Percentiles rank a stretch among this genome's conserved stretches.
Evolutionary conservation across 1,140 invertebrate species (phyloP).

Genomic region (Ips nitidus): DNA sequence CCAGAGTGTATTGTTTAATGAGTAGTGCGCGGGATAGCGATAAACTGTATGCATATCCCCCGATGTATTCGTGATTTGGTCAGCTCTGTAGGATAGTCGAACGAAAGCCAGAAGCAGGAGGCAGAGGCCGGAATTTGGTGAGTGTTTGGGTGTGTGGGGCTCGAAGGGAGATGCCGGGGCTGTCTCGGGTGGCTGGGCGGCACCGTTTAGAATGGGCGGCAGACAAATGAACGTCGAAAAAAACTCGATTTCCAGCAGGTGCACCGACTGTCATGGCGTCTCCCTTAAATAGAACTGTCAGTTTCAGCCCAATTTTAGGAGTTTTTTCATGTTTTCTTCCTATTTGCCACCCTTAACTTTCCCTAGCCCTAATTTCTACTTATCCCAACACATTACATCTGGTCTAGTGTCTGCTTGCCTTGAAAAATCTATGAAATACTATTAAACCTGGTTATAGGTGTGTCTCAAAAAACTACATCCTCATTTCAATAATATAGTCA

Average conservation of each 20-base stretch:
- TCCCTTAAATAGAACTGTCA: slow-evolving; percentile 36
- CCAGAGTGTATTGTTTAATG: slow-evolving; percentile 40
- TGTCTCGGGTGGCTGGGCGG: no score
- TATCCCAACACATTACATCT: no score
- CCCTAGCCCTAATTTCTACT: no score
- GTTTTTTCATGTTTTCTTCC: slow-evolving; percentile 18
- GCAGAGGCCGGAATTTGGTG: slow-evolving; percentile 23
- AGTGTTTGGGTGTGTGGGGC: slow-evolving; percentile 3
- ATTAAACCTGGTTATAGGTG: slow-evolving; percentile 33
- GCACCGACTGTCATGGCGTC: slow-evolving; percentile 47
- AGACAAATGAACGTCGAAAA: slow-evolving; percentile 22
- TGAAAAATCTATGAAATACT: no score
- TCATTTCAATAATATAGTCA: not conserved
- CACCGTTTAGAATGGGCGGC: not conserved
- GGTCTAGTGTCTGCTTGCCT: no score
- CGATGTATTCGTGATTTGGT: slow-evolving; percentile 49
- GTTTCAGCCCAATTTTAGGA: slow-evolving; percentile 39
- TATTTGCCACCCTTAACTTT: no score
- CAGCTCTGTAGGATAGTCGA: slow-evolving; percentile 38
- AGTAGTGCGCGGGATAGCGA: slow-evolving; percentile 41
- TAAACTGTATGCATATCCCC: slow-evolving; percentile 46
- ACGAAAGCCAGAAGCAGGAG: slow-evolving; percentile 33
- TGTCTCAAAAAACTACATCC: slow-evolving; percentile 41
- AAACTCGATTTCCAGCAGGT: slow-evolving; percentile 42
- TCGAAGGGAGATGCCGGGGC: no score